Evolutionary conservation across 2,113 vertebrate species (phyloP).

Genomic region (Mobula birostris): DNA sequence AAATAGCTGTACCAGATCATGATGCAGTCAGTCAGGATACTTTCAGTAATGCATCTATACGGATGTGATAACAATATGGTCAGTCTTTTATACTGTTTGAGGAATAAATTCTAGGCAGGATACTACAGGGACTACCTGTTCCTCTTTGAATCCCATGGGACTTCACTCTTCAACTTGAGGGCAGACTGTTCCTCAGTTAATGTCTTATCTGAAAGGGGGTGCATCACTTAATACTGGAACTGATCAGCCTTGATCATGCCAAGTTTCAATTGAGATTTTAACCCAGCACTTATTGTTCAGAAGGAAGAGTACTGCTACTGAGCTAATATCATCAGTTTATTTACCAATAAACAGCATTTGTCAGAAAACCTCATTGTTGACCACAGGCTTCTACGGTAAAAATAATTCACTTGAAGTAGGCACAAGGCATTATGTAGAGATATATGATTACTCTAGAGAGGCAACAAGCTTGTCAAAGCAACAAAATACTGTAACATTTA

Average conservation of each 20-base stretch:
- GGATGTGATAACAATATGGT: background rate
- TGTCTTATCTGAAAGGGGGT: too few relatives aligned
- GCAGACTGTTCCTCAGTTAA: background rate
- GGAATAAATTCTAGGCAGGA: background rate
- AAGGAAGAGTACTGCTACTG: background rate
- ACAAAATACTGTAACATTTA: too few relatives aligned
- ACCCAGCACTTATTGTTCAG: background rate
- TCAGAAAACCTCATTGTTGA: slow-evolving; percentile 76
- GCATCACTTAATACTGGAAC: background rate
- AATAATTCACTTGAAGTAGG: slow-evolving; percentile 75
- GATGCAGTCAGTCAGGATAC: too few relatives aligned
- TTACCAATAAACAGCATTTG: slow-evolving; percentile 39
- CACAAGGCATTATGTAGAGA: slow-evolving; percentile 67
- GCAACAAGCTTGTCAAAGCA: slow-evolving; percentile 54
- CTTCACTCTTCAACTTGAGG: background rate
- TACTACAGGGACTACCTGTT: slow-evolving; percentile 41
- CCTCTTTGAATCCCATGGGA: slow-evolving; percentile 26
- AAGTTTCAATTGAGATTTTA: background rate
- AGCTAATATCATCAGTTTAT: background rate
- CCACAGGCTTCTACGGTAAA: slow-evolving; percentile 44
- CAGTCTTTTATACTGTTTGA: background rate
- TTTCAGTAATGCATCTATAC: too few relatives aligned
- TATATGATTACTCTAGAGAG: slow-evolving; percentile 66
- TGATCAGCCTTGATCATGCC: background rate
- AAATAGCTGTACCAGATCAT: too few relatives aligned